A percentile compares a stretch with the other conserved stretches of the same genome.
Conservation (phyloP, 2,797 vertebrate species). For the Borostomias antarcticus region DNA sequence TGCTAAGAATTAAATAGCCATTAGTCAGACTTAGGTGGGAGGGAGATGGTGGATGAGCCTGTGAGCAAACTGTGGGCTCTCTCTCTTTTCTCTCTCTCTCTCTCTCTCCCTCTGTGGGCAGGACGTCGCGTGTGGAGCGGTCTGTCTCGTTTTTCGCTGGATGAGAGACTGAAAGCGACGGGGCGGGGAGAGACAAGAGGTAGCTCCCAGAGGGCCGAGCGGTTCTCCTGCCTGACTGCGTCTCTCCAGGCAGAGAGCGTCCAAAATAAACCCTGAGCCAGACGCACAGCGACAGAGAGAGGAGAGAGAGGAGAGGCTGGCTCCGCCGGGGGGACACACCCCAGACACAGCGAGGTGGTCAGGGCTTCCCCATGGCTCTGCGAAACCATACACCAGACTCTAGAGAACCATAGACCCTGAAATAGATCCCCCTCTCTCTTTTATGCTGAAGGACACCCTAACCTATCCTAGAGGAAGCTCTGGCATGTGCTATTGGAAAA, state of each 20-base stretch:
- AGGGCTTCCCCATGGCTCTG: not conserved
- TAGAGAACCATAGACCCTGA: not conserved
- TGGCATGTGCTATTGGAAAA: too few relatives aligned
- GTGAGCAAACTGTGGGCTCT: not conserved
- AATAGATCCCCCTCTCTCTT: not conserved
- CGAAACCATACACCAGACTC: not conserved
- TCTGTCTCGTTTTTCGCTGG: too few relatives aligned
- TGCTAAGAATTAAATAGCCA: conserved; percentile 64
- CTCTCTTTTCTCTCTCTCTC: conserved; percentile 1
- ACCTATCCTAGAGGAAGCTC: too few relatives aligned
- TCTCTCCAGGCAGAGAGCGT: conserved; percentile 7
- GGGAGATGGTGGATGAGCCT: conserved; percentile 32
- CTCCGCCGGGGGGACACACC: not conserved
- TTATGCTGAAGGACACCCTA: not conserved
- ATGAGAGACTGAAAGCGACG: conserved; percentile 60
- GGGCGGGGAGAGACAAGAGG: too few relatives aligned
- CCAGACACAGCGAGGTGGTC: not conserved
- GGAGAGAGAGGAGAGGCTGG: not conserved
- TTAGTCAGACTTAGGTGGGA: conserved; percentile 55
- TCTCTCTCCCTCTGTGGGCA: conserved; percentile 17
- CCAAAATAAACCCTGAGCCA: conserved; percentile 54
- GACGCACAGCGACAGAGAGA: conserved; percentile 56
- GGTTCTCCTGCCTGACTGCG: conserved; percentile 54
- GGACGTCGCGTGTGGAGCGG: conserved; percentile 37
- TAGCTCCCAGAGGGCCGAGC: conserved; percentile 48